Evolutionary conservation across 2,113 vertebrate species (phyloP).

Genomic region (Corynorhinus townsendii): DNA sequence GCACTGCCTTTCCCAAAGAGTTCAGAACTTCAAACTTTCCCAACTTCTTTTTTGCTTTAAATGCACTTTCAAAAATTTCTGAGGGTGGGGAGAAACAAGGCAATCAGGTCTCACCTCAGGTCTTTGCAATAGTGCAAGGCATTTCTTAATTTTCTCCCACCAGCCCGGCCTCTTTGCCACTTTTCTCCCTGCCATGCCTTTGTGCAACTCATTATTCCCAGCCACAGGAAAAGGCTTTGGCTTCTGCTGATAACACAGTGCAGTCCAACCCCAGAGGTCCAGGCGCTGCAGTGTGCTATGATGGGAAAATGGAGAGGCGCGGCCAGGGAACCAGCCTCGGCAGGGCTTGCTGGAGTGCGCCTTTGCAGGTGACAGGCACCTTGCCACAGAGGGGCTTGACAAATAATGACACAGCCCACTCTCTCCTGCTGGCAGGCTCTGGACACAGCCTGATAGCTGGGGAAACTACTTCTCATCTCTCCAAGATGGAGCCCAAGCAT

Average conservation of each 20-base stretch:
- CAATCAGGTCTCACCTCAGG: constrained; percentile 27
- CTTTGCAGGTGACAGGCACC: constrained; percentile 35
- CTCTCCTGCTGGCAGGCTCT: neutral
- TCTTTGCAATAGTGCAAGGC: neutral
- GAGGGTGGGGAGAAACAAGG: neutral
- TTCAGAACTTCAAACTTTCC: neutral
- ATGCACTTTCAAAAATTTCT: neutral
- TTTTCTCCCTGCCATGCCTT: constrained; percentile 34
- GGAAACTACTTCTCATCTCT: neutral
- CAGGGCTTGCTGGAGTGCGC: neutral
- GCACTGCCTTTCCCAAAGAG: neutral
- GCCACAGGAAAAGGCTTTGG: constrained; percentile 49
- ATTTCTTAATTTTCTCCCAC: neutral
- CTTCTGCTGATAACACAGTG: constrained; percentile 54
- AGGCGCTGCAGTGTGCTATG: constrained; percentile 27
- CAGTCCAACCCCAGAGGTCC: constrained; percentile 13
- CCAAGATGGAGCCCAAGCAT: neutral
- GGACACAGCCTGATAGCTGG: neutral
- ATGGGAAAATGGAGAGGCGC: constrained; percentile 51
- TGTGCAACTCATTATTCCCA: constrained; percentile 40
- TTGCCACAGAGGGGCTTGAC: neutral
- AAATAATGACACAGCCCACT: neutral
- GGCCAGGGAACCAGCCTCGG: constrained; percentile 53
- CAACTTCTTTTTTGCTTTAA: constrained; percentile 3
- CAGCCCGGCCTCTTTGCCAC: neutral